Base-by-base conservation (phyloP, 1,140 invertebrate genomes). In the Oncopodura yosiiana region DNA sequence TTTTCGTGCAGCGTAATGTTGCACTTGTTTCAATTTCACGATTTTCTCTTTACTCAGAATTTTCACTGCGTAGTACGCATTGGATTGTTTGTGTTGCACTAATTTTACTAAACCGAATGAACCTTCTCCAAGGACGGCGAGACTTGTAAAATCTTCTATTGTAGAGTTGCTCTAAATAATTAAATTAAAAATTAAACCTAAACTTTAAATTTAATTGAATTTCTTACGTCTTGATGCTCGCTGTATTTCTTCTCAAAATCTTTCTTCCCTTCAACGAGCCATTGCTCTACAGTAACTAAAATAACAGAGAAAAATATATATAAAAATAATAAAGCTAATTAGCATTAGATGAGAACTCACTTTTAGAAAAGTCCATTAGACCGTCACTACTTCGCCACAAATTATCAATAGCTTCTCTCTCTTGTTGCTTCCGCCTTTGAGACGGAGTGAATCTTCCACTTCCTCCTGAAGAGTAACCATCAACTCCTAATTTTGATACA, bases 171-270 rank as follows among this genome's bases (percentile, higher is more conserved):
- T 91, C 56, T 63, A 53, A 55, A 42, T 56, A 46, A 42, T 56
- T 49, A 12, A 38, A 41, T 42, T 18, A 30, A 21, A 51, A 32
- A 41, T 8, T 37, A 27, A 58, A 56, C n/a, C 23, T 6, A 44
- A 12, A 38, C 3, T 18, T 41, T 11, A 21, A 41, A 41, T 18
- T 16, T 41, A 16, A 18, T 19, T 16, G 11, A 18, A 19, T 14
- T 51, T 64, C 71, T 69, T 71, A 80, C 78, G 69, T 73, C 72
- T 61, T 70, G 67, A 36, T 78, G 77, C 70, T 91, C 90, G 72
- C 94, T 94, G 94, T 94, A 97, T 80, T 96, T 95, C 68, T 94
- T 86, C 74, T 96, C 92, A 72, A 97, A 99, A 67, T 96, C 91
- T 69, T 94, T 88, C 74, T 94, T 96, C 58, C 92, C 93, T 75